phyloP scores from a whole-genome alignment of 2,888 invertebrate genomes.

The Drosophila flavopinicola region DNA sequence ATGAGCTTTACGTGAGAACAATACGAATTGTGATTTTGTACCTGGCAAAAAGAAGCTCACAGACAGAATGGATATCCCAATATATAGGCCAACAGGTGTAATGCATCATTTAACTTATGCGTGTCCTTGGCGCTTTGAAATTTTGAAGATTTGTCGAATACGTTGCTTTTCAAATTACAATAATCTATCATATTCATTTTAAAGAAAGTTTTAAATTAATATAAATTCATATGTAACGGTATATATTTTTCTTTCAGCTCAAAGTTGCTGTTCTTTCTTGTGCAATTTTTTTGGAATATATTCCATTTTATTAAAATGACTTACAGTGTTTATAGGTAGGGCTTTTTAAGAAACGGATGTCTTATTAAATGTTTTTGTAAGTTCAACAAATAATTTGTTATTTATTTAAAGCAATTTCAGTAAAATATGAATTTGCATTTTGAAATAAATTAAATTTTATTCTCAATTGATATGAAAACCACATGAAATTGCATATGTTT shows the following conservation, averaged over 20 bases:
- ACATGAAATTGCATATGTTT: constrained; percentile 11
- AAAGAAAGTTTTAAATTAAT: too few species aligned
- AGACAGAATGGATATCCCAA: neutral
- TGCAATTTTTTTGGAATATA: too few species aligned
- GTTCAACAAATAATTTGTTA: neutral
- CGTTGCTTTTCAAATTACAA: too few species aligned
- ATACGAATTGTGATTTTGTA: constrained; percentile 67
- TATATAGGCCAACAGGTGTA: neutral
- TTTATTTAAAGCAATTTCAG: neutral
- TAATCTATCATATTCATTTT: too few species aligned
- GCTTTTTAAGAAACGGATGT: too few species aligned
- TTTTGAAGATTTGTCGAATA: neutral
- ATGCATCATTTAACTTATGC: neutral
- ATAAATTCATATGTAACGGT: too few species aligned
- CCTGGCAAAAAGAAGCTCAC: constrained; percentile 22
- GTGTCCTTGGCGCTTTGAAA: neutral
- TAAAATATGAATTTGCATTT: neutral
- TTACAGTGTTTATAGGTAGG: too few species aligned
- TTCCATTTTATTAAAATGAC: too few species aligned
- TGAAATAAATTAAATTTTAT: constrained; percentile 6
- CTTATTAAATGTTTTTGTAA: neutral
- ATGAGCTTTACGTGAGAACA: constrained; percentile 74
- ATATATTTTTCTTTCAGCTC: too few species aligned
- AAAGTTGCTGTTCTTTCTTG: too few species aligned
- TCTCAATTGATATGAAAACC: constrained; percentile 10